A percentile compares a stretch with the other conserved stretches of the same genome.
These are phyloP conservation scores for Hydriomena furcata DNA, from an alignment of 2,888 invertebrate species.

Conservation along the genomic window DNA sequence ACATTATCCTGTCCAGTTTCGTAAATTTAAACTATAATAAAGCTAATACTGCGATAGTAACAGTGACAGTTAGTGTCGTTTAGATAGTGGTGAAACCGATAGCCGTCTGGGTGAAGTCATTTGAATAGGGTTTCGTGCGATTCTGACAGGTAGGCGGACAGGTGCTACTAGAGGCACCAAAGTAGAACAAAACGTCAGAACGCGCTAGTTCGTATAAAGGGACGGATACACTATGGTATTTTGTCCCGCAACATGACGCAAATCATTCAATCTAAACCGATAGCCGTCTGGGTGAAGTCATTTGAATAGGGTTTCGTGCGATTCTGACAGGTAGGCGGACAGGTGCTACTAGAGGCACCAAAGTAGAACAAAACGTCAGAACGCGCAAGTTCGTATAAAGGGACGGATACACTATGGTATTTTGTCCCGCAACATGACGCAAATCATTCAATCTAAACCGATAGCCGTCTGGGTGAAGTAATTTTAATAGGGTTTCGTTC, in stretches of 20 bases:
- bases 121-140: constrained; percentile 44
- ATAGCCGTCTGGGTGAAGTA: constrained; percentile 28
- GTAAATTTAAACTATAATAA: constrained; percentile 40
- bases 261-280: too few relatives aligned
- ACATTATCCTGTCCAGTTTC: constrained; percentile 37
- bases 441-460: too few relatives aligned
- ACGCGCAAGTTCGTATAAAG: constrained; percentile 40
- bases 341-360: constrained; percentile 21
- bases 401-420: too few relatives aligned
- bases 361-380: constrained; percentile 30
- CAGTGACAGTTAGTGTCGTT: constrained; percentile 41
- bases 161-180: constrained; percentile 21
- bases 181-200: constrained; percentile 31
- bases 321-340: constrained; percentile 37
- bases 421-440: too few relatives aligned
- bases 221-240: too few relatives aligned
- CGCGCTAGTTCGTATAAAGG: constrained; percentile 39
- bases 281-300: constrained; percentile 27
- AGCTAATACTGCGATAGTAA: constrained; percentile 34
- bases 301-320: constrained; percentile 44
- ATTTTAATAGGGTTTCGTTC: constrained; percentile 44
- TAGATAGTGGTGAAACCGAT: constrained; percentile 41
- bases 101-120: constrained; percentile 28
- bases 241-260: too few relatives aligned
- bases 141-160: constrained; percentile 38